These are phyloP conservation scores for Timandra comae DNA, from an alignment of 2,888 invertebrate species.

Conservation along the genomic window DNA sequence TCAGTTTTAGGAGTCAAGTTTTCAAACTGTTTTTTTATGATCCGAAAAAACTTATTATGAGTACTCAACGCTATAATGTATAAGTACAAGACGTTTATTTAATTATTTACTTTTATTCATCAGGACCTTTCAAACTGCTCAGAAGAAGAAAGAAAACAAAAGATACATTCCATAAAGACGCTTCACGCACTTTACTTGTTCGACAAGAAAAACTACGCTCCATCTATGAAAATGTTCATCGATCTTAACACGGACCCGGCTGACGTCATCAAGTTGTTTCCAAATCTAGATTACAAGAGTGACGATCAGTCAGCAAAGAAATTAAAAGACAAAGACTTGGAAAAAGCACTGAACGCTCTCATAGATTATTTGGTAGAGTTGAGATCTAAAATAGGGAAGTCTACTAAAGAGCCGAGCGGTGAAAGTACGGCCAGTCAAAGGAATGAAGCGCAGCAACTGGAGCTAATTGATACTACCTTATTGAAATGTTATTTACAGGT, in stretches of 20 bases:
- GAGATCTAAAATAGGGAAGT: conserved; percentile 72
- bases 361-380: conserved; percentile 93
- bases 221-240: conserved; percentile 94
- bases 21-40: too few species aligned
- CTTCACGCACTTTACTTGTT: conserved; percentile 94
- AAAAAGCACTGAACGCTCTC: conserved; percentile 90
- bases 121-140: conserved; percentile 90
- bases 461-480: conserved; percentile 97
- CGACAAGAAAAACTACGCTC: conserved; percentile 89
- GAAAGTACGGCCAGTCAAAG: conserved; percentile 26
- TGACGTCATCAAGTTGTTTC: conserved; percentile 96
- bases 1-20: too few species aligned
- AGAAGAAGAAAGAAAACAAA: conserved; percentile 86
- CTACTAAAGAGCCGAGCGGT: too few species aligned
- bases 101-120: too few species aligned
- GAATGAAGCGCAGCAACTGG: conserved; percentile 73
- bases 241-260: conserved; percentile 95
- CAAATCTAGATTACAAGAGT: conserved; percentile 83
- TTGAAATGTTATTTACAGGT: conserved; percentile 97
- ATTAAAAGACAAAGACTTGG: conserved; percentile 88
- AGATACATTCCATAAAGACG: conserved; percentile 91
- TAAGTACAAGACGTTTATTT: too few species aligned
- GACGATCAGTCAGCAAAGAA: conserved; percentile 50
- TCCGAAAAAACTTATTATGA: too few species aligned
- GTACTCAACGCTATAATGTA: too few species aligned